Evolutionary conservation across 2,113 vertebrate species (phyloP).

Genomic region (Mesitornis unicolor): DNA sequence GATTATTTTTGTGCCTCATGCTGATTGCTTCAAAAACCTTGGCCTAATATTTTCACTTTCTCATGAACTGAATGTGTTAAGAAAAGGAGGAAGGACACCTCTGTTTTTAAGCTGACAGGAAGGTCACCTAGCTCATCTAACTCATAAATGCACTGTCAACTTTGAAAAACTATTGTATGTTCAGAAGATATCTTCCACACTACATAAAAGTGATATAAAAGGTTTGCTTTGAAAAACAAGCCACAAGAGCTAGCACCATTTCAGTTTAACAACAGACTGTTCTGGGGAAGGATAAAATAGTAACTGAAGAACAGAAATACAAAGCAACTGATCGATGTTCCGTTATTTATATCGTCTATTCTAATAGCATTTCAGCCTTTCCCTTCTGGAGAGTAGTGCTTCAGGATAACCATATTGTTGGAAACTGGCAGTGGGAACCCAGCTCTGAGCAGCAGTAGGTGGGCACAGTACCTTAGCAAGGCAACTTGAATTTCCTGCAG

Average conservation of each 20-base stretch:
- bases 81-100: not conserved
- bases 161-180: not conserved
- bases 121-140: not conserved
- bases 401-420: not conserved
- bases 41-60: not conserved
- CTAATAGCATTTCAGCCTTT: not conserved
- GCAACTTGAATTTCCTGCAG: constrained; percentile 39
- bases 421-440: not conserved
- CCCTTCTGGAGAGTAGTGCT: not conserved
- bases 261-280: not conserved
- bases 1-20: not conserved
- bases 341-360: not conserved
- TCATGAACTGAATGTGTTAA: not conserved
- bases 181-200: not conserved
- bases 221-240: constrained; percentile 21
- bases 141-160: not conserved
- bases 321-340: not conserved
- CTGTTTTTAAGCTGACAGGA: not conserved
- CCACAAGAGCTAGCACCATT: not conserved
- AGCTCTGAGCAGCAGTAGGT: not conserved
- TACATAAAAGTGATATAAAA: constrained; percentile 8
- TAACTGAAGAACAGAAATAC: not conserved
- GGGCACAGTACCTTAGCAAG: not conserved
- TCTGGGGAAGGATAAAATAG: not conserved
- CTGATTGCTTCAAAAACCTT: not conserved